Evolutionary conservation across 2,113 vertebrate species (phyloP).

Genomic region (Stegostoma tigrinum): DNA sequence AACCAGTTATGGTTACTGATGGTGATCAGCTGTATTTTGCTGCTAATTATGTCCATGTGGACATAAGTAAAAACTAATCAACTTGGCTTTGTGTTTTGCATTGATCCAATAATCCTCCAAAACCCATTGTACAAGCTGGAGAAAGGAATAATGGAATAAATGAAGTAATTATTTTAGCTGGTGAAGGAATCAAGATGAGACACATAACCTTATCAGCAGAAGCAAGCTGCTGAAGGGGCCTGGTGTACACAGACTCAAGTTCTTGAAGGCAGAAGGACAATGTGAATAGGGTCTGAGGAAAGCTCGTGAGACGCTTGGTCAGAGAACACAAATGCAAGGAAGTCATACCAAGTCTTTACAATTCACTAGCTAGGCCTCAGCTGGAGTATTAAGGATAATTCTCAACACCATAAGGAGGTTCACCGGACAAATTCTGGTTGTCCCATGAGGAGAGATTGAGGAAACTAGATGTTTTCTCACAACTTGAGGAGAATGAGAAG

Average conservation of each 20-base stretch:
- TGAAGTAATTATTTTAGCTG: neutral
- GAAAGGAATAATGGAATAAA: neutral
- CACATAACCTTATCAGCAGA: neutral
- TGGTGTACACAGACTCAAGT: neutral
- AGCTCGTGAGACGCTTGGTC: neutral
- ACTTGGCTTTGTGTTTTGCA: neutral
- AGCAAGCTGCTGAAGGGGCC: neutral
- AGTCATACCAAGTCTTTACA: neutral
- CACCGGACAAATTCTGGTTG: too few species aligned
- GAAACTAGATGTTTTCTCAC: too few species aligned
- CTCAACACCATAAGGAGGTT: neutral
- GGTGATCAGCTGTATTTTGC: neutral
- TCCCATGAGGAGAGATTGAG: too few species aligned
- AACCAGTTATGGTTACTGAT: neutral
- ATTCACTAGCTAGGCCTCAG: neutral
- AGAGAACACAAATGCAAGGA: neutral
- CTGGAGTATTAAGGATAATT: neutral
- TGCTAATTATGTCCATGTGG: too few species aligned
- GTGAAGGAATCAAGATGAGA: neutral
- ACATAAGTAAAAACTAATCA: neutral
- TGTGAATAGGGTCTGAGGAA: neutral
- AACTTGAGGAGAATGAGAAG: too few species aligned
- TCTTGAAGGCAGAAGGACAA: neutral
- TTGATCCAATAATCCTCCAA: neutral
- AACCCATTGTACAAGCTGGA: neutral